Percentiles rank a stretch among this genome's conserved stretches.
phyloP scores from a whole-genome alignment of 2,797 vertebrate genomes.

The Amblyopsis hoosieri region DNA sequence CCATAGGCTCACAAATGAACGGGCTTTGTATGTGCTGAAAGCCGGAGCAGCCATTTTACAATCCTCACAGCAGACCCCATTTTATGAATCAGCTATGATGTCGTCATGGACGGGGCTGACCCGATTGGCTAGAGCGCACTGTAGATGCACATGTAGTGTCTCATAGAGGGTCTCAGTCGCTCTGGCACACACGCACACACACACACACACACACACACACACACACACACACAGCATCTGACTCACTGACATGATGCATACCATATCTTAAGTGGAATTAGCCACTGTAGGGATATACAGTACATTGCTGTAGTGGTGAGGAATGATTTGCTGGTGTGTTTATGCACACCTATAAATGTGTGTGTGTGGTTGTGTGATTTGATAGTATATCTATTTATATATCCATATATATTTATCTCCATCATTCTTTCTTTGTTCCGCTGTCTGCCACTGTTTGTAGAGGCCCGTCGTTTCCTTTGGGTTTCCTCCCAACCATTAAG shows the following conservation, averaged over 20 bases:
- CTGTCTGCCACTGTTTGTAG: constrained; percentile 28
- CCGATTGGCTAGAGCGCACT: constrained; percentile 59
- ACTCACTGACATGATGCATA: constrained; percentile 53
- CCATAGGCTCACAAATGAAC: constrained; percentile 70
- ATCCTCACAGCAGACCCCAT: constrained; percentile 82
- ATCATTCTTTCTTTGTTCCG: constrained; percentile 13
- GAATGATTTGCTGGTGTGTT: not conserved
- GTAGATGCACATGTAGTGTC: constrained; percentile 10
- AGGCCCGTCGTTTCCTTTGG: constrained; percentile 36
- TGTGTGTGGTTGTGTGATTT: not conserved
- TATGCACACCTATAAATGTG: not conserved
- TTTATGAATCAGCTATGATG: constrained; percentile 84
- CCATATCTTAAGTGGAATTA: constrained; percentile 46
- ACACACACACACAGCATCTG: constrained; percentile 37
- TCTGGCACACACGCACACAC: constrained; percentile 1
- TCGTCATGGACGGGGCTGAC: constrained; percentile 48
- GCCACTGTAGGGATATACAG: constrained; percentile 32
- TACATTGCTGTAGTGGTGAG: no score
- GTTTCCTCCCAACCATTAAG: constrained; percentile 33
- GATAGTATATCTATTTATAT: not conserved
- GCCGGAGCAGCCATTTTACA: constrained; percentile 82
- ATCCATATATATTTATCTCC: not conserved
- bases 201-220: not conserved
- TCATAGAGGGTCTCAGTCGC: constrained; percentile 23
- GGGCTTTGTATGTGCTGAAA: constrained; percentile 37